These are phyloP conservation scores for Hozukius guyotensis DNA, from an alignment of 2,797 vertebrate species.

Conservation along the genomic window DNA sequence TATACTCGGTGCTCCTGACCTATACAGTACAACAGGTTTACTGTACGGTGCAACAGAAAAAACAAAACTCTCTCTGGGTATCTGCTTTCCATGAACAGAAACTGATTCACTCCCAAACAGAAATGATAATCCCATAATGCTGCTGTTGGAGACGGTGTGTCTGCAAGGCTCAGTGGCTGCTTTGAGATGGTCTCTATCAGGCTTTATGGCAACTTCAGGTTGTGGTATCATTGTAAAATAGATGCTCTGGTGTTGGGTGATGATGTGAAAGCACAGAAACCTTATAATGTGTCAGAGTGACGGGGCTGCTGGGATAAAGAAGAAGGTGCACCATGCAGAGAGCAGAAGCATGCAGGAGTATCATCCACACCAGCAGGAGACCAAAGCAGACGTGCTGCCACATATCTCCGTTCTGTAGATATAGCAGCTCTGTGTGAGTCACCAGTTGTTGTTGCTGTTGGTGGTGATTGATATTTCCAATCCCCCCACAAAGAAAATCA, in stretches of 20 bases:
- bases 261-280: background rate
- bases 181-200: background rate
- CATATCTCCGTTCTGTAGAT: background rate
- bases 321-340: background rate
- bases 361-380: background rate
- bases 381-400: conserved; percentile 2
- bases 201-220: background rate
- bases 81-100: conserved; percentile 22
- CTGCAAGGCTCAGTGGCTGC: background rate
- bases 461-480: conserved; percentile 4
- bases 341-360: background rate
- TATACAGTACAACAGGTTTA: conserved; percentile 41
- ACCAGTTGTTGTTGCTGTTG: conserved; percentile 25
- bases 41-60: background rate
- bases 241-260: background rate
- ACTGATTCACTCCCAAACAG: background rate
- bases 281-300: background rate
- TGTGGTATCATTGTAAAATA: background rate
- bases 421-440: conserved; percentile 49
- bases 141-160: background rate
- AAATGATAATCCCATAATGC: conserved; percentile 7
- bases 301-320: background rate
- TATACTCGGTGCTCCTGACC: background rate
- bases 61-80: background rate
- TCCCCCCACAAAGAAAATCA: conserved; percentile 1